Conservation (phyloP, 2,888 invertebrate genomes). For the Drosophila seclusa region DNA sequence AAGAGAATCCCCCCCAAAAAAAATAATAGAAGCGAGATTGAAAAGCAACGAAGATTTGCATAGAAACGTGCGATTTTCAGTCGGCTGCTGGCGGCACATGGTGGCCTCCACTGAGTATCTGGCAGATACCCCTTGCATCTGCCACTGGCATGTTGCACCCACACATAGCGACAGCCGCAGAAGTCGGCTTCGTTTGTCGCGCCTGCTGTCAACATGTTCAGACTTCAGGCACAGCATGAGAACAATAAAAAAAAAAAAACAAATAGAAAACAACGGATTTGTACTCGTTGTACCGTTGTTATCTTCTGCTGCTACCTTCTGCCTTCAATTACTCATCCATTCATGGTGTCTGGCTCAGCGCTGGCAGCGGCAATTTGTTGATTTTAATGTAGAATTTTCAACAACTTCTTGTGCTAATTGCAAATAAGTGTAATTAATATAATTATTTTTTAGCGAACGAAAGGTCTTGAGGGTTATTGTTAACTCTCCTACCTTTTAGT, state of each 20-base stretch:
- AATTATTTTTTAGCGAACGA: conserved; percentile 32
- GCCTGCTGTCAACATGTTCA: conserved; percentile 73
- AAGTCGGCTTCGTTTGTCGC: conserved; percentile 56
- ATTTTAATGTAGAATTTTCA: conserved; percentile 55
- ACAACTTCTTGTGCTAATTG: conserved; percentile 48
- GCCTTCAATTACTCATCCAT: conserved; percentile 71
- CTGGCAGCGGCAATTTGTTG: conserved; percentile 64
- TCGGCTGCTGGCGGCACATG: conserved; percentile 53
- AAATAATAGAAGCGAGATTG: conserved; percentile 59
- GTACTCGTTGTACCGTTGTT: conserved; percentile 30
- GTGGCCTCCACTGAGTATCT: conserved; percentile 61
- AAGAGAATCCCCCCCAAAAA: conserved; percentile 15
- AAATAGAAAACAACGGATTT: conserved; percentile 15
- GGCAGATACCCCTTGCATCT: conserved; percentile 54
- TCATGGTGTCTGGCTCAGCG: conserved; percentile 52
- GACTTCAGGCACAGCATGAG: conserved; percentile 64
- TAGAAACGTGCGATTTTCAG: conserved; percentile 78
- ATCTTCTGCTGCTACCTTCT: conserved; percentile 18
- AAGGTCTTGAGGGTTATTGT: conserved; percentile 30
- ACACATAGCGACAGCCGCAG: conserved; percentile 36
- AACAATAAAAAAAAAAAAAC: conserved; percentile 52
- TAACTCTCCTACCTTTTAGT: conserved; percentile 3
- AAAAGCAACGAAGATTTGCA: conserved; percentile 75
- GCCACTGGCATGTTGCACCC: conserved; percentile 56
- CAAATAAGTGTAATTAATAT: conserved; percentile 55